Percentiles rank a stretch among this genome's conserved stretches.
These are phyloP conservation scores for Parazoanthus atlanticus DNA, from an alignment of 92 coral and sea anemone genomes.

Conservation along the genomic window DNA sequence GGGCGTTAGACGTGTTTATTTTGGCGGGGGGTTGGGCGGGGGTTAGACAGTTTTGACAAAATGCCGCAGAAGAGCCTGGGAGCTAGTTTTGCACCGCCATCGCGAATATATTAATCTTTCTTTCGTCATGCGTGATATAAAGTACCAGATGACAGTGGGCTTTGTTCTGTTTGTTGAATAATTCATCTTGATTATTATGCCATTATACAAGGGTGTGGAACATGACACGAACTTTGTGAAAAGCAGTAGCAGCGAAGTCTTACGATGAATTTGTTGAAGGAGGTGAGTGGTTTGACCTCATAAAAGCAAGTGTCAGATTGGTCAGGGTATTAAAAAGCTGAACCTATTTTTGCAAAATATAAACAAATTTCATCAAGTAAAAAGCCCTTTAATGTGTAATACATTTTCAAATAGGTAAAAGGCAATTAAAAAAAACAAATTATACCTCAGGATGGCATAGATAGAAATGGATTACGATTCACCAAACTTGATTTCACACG, in stretches of 20 bases:
- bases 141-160: background rate
- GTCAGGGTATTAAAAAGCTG: slow-evolving; percentile 16
- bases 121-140: background rate
- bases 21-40: background rate
- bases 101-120: background rate
- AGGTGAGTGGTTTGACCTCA: slow-evolving; percentile 27
- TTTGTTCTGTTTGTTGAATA: background rate
- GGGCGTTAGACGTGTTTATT: background rate
- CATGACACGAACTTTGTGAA: background rate
- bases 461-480: no score
- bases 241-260: background rate
- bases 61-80: background rate
- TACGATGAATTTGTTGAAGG: slow-evolving; percentile 23
- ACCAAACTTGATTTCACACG: no score
- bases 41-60: background rate
- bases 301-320: slow-evolving; percentile 11
- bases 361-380: slow-evolving; percentile 21
- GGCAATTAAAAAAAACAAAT: no score
- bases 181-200: slow-evolving; percentile 20
- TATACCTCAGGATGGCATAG: no score
- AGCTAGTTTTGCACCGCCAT: slow-evolving; percentile 11
- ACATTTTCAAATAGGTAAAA: no score
- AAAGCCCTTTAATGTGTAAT: background rate
- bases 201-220: slow-evolving; percentile 9
- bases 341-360: slow-evolving; percentile 27